Conservation (phyloP, 2,113 vertebrate genomes). For the Oreochromis niloticus region DNA sequence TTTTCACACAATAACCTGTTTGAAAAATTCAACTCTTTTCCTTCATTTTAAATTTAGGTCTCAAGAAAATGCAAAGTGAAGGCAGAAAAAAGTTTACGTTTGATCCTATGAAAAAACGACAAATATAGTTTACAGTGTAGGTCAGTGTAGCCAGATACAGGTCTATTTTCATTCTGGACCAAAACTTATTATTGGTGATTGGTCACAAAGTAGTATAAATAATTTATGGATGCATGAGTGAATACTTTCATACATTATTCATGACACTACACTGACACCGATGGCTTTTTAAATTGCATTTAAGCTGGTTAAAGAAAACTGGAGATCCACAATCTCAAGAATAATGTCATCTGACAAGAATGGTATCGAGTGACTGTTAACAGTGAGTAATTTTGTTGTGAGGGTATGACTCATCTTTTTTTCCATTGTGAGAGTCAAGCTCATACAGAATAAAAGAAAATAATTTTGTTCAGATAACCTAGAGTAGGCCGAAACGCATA, state of each 20-base stretch:
- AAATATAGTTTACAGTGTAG: neutral
- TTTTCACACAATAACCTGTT: too few species aligned
- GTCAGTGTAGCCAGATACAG: neutral
- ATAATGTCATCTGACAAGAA: neutral
- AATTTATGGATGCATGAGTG: neutral
- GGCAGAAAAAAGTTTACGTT: too few species aligned
- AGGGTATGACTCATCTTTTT: neutral
- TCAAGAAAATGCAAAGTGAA: too few species aligned
- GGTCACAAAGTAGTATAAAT: neutral
- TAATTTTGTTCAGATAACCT: neutral
- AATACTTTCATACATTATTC: constrained; percentile 27
- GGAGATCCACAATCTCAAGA: neutral
- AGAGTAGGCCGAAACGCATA: neutral
- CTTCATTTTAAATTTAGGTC: too few species aligned
- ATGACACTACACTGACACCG: neutral
- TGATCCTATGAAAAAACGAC: too few species aligned
- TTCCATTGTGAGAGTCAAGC: neutral
- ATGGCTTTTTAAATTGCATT: neutral
- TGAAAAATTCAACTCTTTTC: too few species aligned
- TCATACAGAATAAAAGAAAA: neutral
- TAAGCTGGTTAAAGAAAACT: neutral
- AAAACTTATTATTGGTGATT: neutral
- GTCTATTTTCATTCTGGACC: neutral
- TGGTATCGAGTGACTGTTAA: neutral
- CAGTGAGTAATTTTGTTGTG: neutral